Conservation (phyloP, 1,140 invertebrate genomes). For the Monomorium pharaonis region DNA sequence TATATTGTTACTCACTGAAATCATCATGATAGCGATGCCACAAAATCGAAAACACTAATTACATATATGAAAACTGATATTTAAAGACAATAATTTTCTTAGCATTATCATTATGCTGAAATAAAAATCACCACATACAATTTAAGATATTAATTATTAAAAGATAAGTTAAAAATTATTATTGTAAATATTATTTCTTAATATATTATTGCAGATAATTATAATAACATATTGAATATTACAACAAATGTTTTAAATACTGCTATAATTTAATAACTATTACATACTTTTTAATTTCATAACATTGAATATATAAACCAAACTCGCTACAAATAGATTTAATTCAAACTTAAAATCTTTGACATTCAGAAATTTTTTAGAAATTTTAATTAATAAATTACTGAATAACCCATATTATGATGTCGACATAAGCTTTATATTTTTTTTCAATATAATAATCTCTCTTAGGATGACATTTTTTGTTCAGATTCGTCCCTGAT, state of each 20-base stretch:
- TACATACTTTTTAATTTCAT: background rate
- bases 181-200: no score
- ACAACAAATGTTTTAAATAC: background rate
- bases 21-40: conserved; percentile 58
- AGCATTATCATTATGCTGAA: conserved; percentile 56
- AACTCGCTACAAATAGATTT: background rate
- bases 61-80: conserved; percentile 67
- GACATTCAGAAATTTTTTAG: background rate
- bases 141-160: background rate
- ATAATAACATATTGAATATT: background rate
- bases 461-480: background rate
- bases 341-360: background rate
- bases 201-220: background rate
- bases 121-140: conserved; percentile 1
- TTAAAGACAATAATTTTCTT: conserved; percentile 56
- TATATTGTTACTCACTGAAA: conserved; percentile 39
- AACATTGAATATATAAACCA: background rate
- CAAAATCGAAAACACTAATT: conserved; percentile 70
- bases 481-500: background rate
- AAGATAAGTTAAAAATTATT: background rate
- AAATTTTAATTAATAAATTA: background rate
- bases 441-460: background rate
- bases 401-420: background rate
- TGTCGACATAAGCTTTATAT: conserved; percentile 10
- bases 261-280: background rate